These are phyloP conservation scores for Melanitta fusca DNA, from an alignment of 2,797 vertebrate species.

Conservation along the genomic window DNA sequence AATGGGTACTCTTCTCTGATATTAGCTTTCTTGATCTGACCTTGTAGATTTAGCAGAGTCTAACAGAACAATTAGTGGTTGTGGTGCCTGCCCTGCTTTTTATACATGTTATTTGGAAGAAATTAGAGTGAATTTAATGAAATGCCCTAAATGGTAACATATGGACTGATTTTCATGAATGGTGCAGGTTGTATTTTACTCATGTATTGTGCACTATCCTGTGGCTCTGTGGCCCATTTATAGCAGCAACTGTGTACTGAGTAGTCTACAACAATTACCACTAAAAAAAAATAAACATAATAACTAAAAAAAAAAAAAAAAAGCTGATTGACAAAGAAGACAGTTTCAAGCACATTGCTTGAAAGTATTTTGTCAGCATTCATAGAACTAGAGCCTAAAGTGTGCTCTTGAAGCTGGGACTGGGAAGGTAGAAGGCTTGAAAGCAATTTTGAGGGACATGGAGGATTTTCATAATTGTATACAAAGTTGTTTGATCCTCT, in stretches of 20 bases:
- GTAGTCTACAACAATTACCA: background rate
- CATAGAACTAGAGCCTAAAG: background rate
- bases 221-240: background rate
- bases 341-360: background rate
- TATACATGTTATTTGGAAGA: background rate
- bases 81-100: background rate
- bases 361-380: background rate
- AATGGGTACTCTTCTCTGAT: background rate
- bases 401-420: background rate
- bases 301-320: background rate
- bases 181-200: background rate
- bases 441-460: too few relatives aligned
- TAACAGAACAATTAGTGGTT: background rate
- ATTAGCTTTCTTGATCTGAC: background rate
- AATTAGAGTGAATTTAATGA: conserved; percentile 23
- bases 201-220: background rate
- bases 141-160: background rate
- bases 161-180: background rate
- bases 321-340: background rate
- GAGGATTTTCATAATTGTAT: background rate
- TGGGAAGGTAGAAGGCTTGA: background rate
- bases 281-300: background rate
- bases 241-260: background rate
- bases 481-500: background rate
- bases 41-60: background rate